Base-by-base conservation (phyloP, 2,888 invertebrate genomes). In the Aphodius granarius region DNA sequence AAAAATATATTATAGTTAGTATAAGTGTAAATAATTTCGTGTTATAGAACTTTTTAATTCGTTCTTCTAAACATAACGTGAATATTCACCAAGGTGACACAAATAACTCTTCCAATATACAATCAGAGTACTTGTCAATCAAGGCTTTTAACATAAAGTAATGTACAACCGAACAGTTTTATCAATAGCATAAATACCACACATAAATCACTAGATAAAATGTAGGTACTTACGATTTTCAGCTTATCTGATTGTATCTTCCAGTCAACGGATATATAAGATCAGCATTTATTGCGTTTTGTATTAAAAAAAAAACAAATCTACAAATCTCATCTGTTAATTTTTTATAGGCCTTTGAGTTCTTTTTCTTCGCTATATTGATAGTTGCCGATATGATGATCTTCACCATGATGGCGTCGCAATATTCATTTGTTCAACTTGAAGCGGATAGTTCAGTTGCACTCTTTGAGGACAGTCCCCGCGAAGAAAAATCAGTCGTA, bases 311-410 rank as follows among this genome's bases (percentile, higher is more conserved):
- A 71, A 20, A 15, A 17, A 71, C 16, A 23, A n/a, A 71, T 15
- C 16, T 23, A 13, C 22, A 71, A 18, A 13, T 68, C 5, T 68
- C 22, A 18, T 68, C 1, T 62, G 18, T 43, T 18, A 72, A 5
- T 73, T 16, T 66, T 18, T 76, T 74, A 23, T 87, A 94, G 94
- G 91, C 92, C 0, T 88, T 89, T 71, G 94, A 94, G 83, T 94
- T 94, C 84, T 93, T 94, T 86, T 88, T 94, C 70, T 95, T 94
- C 85, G 93, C 94, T 1, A 88, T 87, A 3, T 86, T 93, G 72
- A 91, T 95, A 86, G 88, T 90, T 0, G 83, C 90, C 0, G 94
- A 93, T 72, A 94, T 94, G 90, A 81, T 93, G 70, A 79, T 93
- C 23, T 91, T 91, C 81, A 86, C 89, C 63, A 87, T 88, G 73